Conservation (phyloP, 2,888 invertebrate genomes). For the Apoderus coryli region DNA sequence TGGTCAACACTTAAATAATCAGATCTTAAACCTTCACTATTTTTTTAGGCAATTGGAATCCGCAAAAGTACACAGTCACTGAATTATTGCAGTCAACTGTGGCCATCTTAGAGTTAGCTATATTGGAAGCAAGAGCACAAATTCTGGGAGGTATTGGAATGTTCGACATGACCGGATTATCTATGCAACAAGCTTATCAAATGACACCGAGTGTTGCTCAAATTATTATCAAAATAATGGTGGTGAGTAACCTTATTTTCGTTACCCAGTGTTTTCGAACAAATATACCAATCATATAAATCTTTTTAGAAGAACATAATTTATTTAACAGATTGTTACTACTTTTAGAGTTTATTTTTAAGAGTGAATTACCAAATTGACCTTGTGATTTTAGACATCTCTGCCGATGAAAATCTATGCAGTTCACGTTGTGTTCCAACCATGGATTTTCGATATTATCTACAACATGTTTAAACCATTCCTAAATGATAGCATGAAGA, state of each 20-base stretch:
- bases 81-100: conserved; percentile 61
- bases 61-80: conserved; percentile 46
- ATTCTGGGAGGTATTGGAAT: conserved; percentile 63
- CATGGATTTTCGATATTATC: conserved; percentile 67
- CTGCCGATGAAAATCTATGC: conserved; percentile 60
- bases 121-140: conserved; percentile 60
- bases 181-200: conserved; percentile 56
- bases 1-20: no score
- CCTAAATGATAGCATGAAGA: conserved; percentile 50
- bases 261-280: no score
- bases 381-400: conserved; percentile 48
- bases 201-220: conserved; percentile 56
- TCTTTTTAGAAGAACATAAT: no score
- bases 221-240: conserved; percentile 52
- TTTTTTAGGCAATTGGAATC: conserved; percentile 55
- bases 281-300: no score
- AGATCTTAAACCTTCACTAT: background rate
- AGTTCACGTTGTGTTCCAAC: conserved; percentile 65
- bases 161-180: conserved; percentile 58
- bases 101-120: conserved; percentile 54
- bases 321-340: no score
- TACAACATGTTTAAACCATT: conserved; percentile 68
- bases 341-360: no score
- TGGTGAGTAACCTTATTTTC: no score
- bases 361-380: no score